phyloP scores from a whole-genome alignment of 35 echinoderm and acorn worm genomes.

The Apostichopus californicus region DNA sequence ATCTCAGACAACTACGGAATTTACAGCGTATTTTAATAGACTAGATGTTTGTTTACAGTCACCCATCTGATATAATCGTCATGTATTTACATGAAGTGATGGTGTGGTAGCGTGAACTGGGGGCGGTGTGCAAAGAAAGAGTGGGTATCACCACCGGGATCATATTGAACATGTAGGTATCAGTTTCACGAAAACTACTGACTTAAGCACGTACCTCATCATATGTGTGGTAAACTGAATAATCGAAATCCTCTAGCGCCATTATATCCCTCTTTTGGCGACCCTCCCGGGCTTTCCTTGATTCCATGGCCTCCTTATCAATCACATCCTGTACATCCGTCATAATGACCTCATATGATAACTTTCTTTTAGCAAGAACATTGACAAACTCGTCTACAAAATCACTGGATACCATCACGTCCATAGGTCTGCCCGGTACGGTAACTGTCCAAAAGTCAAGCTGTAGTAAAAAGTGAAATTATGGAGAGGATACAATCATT shows the following conservation, averaged over 20 bases:
- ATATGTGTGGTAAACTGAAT: slow-evolving; percentile 49
- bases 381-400: slow-evolving; percentile 3
- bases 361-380: background rate
- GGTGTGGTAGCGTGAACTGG: too few species aligned
- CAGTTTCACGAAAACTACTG: background rate
- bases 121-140: too few species aligned
- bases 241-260: slow-evolving; percentile 44
- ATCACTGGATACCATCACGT: slow-evolving; percentile 20
- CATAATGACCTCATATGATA: slow-evolving; percentile 21
- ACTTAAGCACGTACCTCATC: slow-evolving; percentile 17
- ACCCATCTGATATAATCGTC: too few species aligned
- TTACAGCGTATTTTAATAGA: too few species aligned
- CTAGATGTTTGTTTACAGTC: too few species aligned
- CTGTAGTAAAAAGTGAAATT: background rate
- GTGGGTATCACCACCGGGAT: too few species aligned
- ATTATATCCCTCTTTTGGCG: background rate
- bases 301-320: background rate
- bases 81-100: too few species aligned
- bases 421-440: background rate
- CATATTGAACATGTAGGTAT: background rate
- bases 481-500: too few species aligned
- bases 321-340: slow-evolving; percentile 47
- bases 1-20: too few species aligned
- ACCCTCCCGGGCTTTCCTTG: background rate
- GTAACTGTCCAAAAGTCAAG: slow-evolving; percentile 30